Evolutionary conservation across 2,113 vertebrate genomes (phyloP), one percentile per base, ranked within the genome.

Genomic region (Tyrannus savana): DNA sequence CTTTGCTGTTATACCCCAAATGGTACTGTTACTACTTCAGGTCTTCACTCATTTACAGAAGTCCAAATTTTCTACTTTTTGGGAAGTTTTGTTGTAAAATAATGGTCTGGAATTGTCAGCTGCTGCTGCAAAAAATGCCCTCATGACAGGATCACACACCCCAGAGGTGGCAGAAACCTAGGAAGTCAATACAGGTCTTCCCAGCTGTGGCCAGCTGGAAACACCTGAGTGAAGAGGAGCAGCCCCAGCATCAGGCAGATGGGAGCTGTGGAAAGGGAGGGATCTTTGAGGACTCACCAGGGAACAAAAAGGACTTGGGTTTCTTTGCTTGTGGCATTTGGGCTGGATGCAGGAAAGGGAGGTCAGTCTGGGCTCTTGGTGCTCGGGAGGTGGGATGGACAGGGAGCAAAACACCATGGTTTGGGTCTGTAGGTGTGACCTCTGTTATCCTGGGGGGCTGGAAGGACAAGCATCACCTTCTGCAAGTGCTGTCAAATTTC

Each of bases 371-470:
- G 24, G 31, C 12, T 90, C 11, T 13, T 77, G 64, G 47, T 87
- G 3, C 6, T 25, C 4, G 4, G 37, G 55, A 23, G 47, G 12
- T 42, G 56, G 33, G 22, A 8, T 72, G 49, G 46, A 2, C 19
- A 9, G 17, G 39, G 69, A 78, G 16, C 5, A 39, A 9, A 13
- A 10, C 6, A 9, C 1, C 1, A 0, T 2, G 19, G 55, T 30
- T 2, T 72, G 66, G 16, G 44, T 12, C 6, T 31, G 7, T 27
- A 33, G 41, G 22, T 49, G 50, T 55, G 42, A 55, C 16, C 37
- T 41, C 30, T 74, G n/a, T 37, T 44, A 5, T 12, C 16, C 33
- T 37, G 75, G 39, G 7, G 18, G 68, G 13, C 9, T 74, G 58
- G 60, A 47, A 60, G 56, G 12, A 64, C 24, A 19, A 81, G 33